Evolutionary conservation across 2,797 vertebrate genomes (phyloP).

Genomic region (Pelobates cultripes): DNA sequence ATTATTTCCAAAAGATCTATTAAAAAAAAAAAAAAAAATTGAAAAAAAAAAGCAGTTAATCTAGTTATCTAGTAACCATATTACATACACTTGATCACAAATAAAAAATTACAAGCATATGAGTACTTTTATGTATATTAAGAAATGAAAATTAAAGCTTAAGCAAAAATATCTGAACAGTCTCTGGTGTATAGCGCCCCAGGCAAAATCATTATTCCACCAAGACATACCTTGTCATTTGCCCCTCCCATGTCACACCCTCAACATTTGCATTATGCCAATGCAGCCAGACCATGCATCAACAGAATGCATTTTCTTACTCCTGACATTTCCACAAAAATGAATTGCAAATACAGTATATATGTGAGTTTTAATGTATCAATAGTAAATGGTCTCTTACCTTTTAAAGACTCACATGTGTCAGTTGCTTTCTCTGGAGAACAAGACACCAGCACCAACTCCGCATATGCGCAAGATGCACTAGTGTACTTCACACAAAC

Average conservation of each 20-base stretch:
- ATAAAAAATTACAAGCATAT: too few species aligned
- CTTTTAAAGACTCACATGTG: slow-evolving; percentile 63
- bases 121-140: too few species aligned
- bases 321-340: background rate
- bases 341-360: background rate
- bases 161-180: too few species aligned
- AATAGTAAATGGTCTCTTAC: slow-evolving; percentile 63
- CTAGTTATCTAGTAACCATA: too few species aligned
- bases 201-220: slow-evolving; percentile 13
- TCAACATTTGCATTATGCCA: background rate
- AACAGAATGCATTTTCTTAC: background rate
- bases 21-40: too few species aligned
- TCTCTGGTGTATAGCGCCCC: slow-evolving; percentile 8
- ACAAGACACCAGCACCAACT: slow-evolving; percentile 59
- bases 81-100: too few species aligned
- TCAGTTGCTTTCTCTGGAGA: slow-evolving; percentile 66
- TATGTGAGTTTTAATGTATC: background rate
- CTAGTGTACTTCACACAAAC: background rate
- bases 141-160: too few species aligned
- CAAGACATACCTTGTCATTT: background rate
- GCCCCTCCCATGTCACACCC: background rate
- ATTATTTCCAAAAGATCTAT: too few species aligned
- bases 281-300: background rate
- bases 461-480: slow-evolving; percentile 62
- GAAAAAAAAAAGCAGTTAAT: too few species aligned